Evolutionary conservation across 2,888 invertebrate genomes (phyloP), one percentile per base, ranked within the genome.

Genomic region (Baronia brevicornis): DNA sequence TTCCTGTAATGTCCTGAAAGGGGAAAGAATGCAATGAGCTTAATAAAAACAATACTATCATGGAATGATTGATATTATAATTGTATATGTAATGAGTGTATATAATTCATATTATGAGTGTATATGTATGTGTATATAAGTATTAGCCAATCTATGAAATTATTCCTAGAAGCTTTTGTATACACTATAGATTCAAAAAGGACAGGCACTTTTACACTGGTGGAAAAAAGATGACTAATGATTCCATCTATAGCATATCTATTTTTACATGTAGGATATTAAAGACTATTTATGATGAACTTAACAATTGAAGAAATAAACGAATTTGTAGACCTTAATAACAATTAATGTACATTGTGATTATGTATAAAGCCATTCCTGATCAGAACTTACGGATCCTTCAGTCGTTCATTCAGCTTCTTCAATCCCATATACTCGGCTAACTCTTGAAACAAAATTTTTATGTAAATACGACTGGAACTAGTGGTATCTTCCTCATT

Each of bases 401-500:
- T 94, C 0, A 98, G 87, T 28, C 98, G 87, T 32, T 90, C 90
- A 78, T 98, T 97, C 10, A 99, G 80, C 59, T 97, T 97, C 24
- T 90, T 89, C 25, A 99, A 72, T 0, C 98, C 98, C 95, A 99
- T 95, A 52, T 95, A 97, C 63, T 98, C 98, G 0, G 95, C 93
- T 31, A 99, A 74, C 68, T 99, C 98, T 87, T 95, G 95, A 66
- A 98, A 98, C 18, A 99, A 79, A 44, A 97, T 97, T 82, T 99
- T 99, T 35, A 99, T 95, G 64, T 98, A 99, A 57, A 99, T 97
- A 46, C 99, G 87, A 62, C 97, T 96, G 0, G 98, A 97, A 46
- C 97, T 97, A 0, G 97, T 97, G 0, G 99, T 98, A 48, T 98
- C 98, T 38, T 98, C 96, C 73, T 99, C 98, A 52, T 96, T 98